Evolutionary conservation across 2,888 invertebrate genomes (phyloP).

Genomic region (Harpalus rubripes): DNA sequence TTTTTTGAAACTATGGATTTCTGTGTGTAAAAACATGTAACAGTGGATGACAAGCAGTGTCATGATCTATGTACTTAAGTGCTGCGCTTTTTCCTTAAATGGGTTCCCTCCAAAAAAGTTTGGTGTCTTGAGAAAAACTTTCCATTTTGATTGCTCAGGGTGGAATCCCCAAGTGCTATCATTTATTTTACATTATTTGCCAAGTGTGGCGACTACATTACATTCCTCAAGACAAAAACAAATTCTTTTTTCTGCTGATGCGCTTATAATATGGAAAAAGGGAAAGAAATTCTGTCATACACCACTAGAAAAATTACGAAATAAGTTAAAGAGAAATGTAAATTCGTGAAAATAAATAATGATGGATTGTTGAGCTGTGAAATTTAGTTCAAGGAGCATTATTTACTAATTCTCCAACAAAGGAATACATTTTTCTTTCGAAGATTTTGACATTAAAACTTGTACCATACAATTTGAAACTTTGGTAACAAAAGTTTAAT

Average conservation of each 20-base stretch:
- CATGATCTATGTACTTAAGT: constrained; percentile 58
- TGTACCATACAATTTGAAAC: constrained; percentile 60
- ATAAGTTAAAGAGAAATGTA: no score
- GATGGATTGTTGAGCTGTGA: background rate
- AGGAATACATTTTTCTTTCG: constrained; percentile 54
- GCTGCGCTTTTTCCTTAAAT: constrained; percentile 45
- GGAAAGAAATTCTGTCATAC: background rate
- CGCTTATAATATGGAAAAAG: constrained; percentile 28
- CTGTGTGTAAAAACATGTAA: background rate
- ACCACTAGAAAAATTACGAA: no score
- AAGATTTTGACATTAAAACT: constrained; percentile 55
- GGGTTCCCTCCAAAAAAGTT: constrained; percentile 53
- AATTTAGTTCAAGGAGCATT: constrained; percentile 43
- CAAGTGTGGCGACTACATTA: constrained; percentile 48
- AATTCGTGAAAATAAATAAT: constrained; percentile 21
- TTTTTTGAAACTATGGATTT: background rate
- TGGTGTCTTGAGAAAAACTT: constrained; percentile 52
- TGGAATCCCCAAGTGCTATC: constrained; percentile 48
- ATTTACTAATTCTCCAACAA: constrained; percentile 44
- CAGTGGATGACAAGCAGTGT: constrained; percentile 17
- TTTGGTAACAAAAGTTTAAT: constrained; percentile 55
- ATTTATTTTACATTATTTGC: constrained; percentile 62
- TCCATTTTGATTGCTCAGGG: constrained; percentile 50
- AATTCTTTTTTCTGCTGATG: constrained; percentile 32
- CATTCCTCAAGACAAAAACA: constrained; percentile 12